Evolutionary conservation across 2,113 vertebrate species (phyloP), one percentile per base, ranked within the genome.

Genomic region (Elachura formosa): DNA sequence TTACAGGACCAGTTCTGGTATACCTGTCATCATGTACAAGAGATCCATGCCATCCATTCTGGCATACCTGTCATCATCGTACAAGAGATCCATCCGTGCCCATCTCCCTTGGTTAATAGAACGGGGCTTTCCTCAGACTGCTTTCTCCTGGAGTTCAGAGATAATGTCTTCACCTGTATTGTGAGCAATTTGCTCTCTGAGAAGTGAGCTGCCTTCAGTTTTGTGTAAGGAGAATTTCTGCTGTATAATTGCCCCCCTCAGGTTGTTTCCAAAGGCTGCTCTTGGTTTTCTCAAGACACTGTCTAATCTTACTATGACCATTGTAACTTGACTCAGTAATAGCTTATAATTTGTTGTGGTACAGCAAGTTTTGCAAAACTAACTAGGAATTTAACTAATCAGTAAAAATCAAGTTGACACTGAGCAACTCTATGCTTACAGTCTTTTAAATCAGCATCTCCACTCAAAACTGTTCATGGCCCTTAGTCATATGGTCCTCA

Each of bases 121-220:
- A 36, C 43, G 59, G 29, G 11, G 25, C 12, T 68, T 11, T 81
- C 48, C 66, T 80, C 23, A 29, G 63, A 55, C 85, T 66, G 33
- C 38, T 43, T 76, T 40, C 43, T 61, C 64, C 36, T 49, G 15
- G 40, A n/a, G 22, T 11, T 26, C 11, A 38, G 51, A 52, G 25
- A 6, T 33, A 10, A 29, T 19, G 15, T 40, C 46, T 84, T 38
- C 26, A 51, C 29, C 38, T 0, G 0, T n/a, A 40, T 24, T 0
- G 0, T 7, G 28, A 78, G 21, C 2, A 13, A 12, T 58, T 34
- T 38, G 69, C 4, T 8, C 49, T 72, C 73, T 25, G 62, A 78
- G 55, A 38, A 34, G 58, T 1, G 3, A 81, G 24, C 51, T 89
- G 77, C 41, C 52, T 68, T 78, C 36, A 17, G 14, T 31, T 94